phyloP scores from a whole-genome alignment of 1,140 invertebrate species.

The Dryas iulia region DNA sequence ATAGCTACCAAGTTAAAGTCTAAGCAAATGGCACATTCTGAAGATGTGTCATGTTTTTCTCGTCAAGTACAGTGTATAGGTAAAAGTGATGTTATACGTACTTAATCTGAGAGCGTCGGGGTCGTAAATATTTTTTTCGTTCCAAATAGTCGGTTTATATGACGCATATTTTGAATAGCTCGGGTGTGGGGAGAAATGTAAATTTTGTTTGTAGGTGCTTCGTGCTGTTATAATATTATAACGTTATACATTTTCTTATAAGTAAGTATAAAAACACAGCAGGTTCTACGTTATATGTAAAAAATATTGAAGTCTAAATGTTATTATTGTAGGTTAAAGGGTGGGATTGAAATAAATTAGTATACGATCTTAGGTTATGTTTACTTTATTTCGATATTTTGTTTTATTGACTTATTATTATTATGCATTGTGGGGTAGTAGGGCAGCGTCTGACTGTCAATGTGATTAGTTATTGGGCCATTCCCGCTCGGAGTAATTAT shows the following conservation, averaged over 20 bases:
- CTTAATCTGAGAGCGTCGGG: slow-evolving; percentile 49
- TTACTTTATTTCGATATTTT: too few relatives aligned
- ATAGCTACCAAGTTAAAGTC: slow-evolving; percentile 1
- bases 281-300: too few relatives aligned
- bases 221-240: not conserved
- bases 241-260: not conserved
- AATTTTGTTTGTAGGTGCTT: not conserved
- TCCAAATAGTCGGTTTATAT: slow-evolving; percentile 7
- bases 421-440: too few relatives aligned
- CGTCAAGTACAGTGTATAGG: slow-evolving; percentile 39
- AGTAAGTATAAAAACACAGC: too few relatives aligned
- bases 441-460: too few relatives aligned
- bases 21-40: slow-evolving; percentile 25
- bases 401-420: too few relatives aligned
- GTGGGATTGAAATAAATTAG: too few relatives aligned
- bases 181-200: not conserved
- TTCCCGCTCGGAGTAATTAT: too few relatives aligned
- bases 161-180: not conserved
- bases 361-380: too few relatives aligned
- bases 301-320: too few relatives aligned
- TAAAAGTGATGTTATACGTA: slow-evolving; percentile 49
- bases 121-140: slow-evolving; percentile 46
- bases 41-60: slow-evolving; percentile 49
- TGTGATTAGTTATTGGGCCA: too few relatives aligned
- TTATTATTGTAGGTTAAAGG: too few relatives aligned